Evolutionary conservation across 2,888 invertebrate species (phyloP).

Genomic region (Eupithecia tripunctaria): DNA sequence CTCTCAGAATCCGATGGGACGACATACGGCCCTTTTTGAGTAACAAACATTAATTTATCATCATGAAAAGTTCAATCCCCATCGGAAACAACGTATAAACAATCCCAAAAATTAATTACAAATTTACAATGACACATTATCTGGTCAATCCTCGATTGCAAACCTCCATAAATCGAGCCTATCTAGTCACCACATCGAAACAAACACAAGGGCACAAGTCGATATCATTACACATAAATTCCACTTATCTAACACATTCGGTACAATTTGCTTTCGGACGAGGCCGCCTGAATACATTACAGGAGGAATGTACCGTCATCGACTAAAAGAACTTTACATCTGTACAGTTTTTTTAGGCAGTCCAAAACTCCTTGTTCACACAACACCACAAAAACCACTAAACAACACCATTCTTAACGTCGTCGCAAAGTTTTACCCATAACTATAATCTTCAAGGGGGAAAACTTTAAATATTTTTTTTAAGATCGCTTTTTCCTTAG

Average conservation of each 20-base stretch:
- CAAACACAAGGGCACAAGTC: constrained; percentile 74
- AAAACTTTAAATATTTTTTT: no score
- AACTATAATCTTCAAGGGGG: no score
- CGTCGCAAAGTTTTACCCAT: no score
- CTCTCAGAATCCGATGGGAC: no score
- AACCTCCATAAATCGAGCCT: constrained; percentile 66
- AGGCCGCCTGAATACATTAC: constrained; percentile 42
- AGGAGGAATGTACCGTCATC: constrained; percentile 4
- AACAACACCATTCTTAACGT: no score
- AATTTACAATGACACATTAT: constrained; percentile 52
- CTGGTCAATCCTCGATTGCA: constrained; percentile 66
- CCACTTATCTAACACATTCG: constrained; percentile 73
- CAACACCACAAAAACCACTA: not conserved
- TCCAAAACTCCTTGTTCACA: not conserved
- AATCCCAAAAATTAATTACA: constrained; percentile 43
- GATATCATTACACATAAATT: constrained; percentile 79
- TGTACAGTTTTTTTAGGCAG: no score
- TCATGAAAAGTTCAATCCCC: not conserved
- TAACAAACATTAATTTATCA: not conserved
- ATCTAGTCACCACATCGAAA: constrained; percentile 69
- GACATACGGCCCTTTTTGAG: not conserved
- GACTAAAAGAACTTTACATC: not conserved
- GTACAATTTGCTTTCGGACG: constrained; percentile 65
- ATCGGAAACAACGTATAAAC: not conserved
- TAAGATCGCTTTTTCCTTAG: no score